Evolutionary conservation across 2,113 vertebrate genomes (phyloP).

Genomic region (Dasyprocta punctata): DNA sequence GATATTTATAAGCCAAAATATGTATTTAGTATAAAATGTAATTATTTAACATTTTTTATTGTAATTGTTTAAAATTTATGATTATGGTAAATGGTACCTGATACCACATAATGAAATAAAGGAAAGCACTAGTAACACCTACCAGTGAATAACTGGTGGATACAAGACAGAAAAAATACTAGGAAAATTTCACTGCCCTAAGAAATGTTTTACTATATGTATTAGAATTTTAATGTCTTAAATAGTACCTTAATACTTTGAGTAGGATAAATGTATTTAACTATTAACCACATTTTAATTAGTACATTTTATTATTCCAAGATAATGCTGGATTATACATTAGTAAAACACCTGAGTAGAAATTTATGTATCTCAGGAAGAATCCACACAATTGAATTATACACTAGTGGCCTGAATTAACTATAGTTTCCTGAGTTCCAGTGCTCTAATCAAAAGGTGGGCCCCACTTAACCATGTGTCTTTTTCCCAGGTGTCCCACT

Average conservation of each 20-base stretch:
- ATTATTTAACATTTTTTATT: no score
- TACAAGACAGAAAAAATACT: conserved; percentile 3
- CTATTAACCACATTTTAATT: not conserved
- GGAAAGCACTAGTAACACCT: not conserved
- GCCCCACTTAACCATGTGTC: no score
- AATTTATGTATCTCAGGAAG: not conserved
- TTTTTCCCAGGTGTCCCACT: not conserved
- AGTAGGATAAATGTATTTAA: not conserved
- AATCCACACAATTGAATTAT: not conserved
- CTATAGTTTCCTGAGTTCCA: not conserved
- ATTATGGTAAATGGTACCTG: not conserved
- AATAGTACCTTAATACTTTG: not conserved
- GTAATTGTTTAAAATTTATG: not conserved
- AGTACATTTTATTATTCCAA: not conserved
- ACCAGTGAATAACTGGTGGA: not conserved
- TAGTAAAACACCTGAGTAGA: not conserved
- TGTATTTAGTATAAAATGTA: not conserved
- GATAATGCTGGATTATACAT: not conserved
- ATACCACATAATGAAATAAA: not conserved
- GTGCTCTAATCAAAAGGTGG: not conserved
- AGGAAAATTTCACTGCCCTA: not conserved
- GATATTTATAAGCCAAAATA: not conserved
- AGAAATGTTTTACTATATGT: not conserved
- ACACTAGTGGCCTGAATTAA: not conserved
- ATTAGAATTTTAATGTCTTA: not conserved